Base-by-base conservation (phyloP, 2,113 vertebrate genomes). In the Pleuronectes platessa region DNA sequence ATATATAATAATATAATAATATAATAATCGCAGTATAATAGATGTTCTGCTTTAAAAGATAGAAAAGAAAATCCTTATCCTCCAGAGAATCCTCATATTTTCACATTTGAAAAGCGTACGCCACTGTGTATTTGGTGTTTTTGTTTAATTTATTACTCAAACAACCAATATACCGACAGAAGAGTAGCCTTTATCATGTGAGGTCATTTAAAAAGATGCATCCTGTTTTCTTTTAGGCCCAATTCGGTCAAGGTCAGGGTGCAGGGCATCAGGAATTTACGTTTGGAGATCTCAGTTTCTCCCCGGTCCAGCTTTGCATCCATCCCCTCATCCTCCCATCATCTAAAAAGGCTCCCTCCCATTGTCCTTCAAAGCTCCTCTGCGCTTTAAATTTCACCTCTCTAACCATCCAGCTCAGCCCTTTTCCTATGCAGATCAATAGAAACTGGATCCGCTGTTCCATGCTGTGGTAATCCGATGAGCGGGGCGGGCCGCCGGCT, bases 391-490 rank as follows among this genome's bases (percentile, higher is more conserved):
- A 93, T 93, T 93, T 95, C 93, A 93, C 90, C 83, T 91, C 88
- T 78, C 76, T 79, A 72, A 79, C 85, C 89, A 88, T 94, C 90
- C 86, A 92, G 88, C 88, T 89, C 90, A 90, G 86, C 89, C 82
- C 86, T 88, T 90, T 94, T 94, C 90, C 91, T 86, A 79, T 91
- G 87, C 82, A 76, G 92, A 94, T 94, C 92, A 90, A 93, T 95
- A 82, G 91, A 93, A 93, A 94, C 76, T 82, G 89, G 93, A 93
- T 90, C 90, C 76, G 49, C 26, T 68, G 78, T 88, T 87, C 85
- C 74, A 81, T 86, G 86, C 71, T 75, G 76, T 73, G 86, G 92
- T 90, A 94, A 92, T 81, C 71, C 37, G 91, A 95, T 73, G 82
- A 91, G 71, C 54, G 17, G 74, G 66, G 83, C 84, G 76, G 87